Conservation (phyloP, 2,113 vertebrate genomes). For the Oxyura jamaicensis region DNA sequence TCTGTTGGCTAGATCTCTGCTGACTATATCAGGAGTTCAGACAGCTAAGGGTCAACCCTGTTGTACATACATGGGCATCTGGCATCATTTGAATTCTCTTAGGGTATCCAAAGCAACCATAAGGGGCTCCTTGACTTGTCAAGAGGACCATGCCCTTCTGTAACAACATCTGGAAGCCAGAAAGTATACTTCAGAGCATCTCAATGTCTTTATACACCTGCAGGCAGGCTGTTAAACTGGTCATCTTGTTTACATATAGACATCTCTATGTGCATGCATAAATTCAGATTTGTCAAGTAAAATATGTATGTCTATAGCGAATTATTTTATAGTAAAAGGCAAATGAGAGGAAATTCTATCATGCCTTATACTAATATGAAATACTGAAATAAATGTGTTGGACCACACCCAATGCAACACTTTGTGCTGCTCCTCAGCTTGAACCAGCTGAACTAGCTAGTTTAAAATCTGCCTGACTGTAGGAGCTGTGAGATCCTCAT, state of each 20-base stretch:
- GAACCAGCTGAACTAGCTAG: not conserved
- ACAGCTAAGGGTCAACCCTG: not conserved
- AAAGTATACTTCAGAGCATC: not conserved
- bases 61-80: not conserved
- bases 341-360: not conserved
- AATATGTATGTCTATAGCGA: not conserved
- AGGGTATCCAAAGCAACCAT: not conserved
- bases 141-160: not conserved
- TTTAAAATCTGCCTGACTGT: not conserved
- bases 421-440: not conserved
- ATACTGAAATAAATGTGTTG: not conserved
- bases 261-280: not conserved
- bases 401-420: not conserved
- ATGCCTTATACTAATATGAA: not conserved
- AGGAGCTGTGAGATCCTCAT: not conserved
- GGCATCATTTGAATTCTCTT: too few species aligned
- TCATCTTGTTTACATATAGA: not conserved
- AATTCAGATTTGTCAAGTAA: not conserved
- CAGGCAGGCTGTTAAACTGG: not conserved
- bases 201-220: not conserved
- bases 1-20: not conserved
- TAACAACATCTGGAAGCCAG: not conserved
- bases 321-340: not conserved
- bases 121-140: not conserved
- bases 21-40: rapidly evolving